phyloP scores from a whole-genome alignment of 1,140 invertebrate genomes.

The Neomicropteryx cornuta region DNA sequence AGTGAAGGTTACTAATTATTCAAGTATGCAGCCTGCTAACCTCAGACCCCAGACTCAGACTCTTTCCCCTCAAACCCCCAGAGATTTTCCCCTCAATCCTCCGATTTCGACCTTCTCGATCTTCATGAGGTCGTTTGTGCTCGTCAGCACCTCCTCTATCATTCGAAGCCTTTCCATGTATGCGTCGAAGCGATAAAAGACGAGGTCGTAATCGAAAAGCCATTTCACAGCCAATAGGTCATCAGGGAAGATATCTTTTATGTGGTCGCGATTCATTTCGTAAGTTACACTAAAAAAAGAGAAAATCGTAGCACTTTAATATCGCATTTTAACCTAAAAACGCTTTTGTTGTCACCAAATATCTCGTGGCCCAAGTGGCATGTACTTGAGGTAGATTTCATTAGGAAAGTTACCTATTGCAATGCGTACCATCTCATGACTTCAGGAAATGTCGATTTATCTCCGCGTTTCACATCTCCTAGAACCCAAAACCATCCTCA shows the following conservation, averaged over 20 bases:
- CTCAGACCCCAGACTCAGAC: constrained; percentile 44
- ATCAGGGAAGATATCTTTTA: constrained; percentile 29
- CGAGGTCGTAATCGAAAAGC: constrained; percentile 60
- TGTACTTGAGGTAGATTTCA: no score
- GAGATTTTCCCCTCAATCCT: constrained; percentile 66
- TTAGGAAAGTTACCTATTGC: no score
- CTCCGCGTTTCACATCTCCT: no score
- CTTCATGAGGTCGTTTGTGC: constrained; percentile 70
- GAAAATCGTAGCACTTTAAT: no score
- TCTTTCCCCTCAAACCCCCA: no score
- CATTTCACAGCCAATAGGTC: constrained; percentile 45
- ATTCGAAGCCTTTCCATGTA: constrained; percentile 50
- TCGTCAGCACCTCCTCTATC: constrained; percentile 57
- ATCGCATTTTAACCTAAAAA: no score
- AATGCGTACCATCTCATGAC: no score
- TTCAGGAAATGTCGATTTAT: no score
- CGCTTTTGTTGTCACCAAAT: no score
- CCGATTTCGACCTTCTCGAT: constrained; percentile 79
- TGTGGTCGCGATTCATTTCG: constrained; percentile 33
- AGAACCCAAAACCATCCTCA: no score
- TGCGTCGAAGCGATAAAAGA: constrained; percentile 58
- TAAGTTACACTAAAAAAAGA: constrained; percentile 29
- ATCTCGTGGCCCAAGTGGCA: no score
- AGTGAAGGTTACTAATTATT: no score
- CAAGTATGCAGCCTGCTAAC: constrained; percentile 35